Evolutionary conservation across 2,797 vertebrate species (phyloP), one percentile per base, ranked within the genome.

Genomic region (Sitta carolinensis): DNA sequence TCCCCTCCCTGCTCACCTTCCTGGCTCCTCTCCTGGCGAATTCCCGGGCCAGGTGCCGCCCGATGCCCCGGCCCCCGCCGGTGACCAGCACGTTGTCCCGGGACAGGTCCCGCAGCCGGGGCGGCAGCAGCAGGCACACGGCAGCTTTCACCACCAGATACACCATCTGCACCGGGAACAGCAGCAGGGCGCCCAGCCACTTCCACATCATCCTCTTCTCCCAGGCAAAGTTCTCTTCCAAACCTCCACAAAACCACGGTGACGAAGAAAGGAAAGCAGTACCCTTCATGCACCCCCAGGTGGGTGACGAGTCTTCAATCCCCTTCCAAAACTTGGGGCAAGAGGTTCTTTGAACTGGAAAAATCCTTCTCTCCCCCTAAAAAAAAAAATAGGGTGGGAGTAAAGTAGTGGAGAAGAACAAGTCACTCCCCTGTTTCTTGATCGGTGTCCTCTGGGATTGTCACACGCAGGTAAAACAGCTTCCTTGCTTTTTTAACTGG

Each of bases 41-140:
- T 97, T 99, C 99, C 90, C 96, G 97, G 50, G 99, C 99, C 96
- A 99, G 98, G 97, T 99, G 98, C 38, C 99, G 98, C 9, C 99
- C 99, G 97, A 99, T 99, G 97, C 99, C 99, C 84, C 99, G 97
- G 96, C 99, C 99, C 76, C 99, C 99, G 26, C 99, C 99, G 74
- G 99, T 99, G 97, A 99, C 97, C 96, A 99, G 98, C 55, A 99
- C 99, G 94, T 97, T 98, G 94, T 99, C 99, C 96, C 95, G 97
- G 93, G 96, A 89, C 97, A 99, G 97, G 95, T 98, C 98, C 90
- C 98, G 98, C 84, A 97, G 98, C 73, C 96, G 97, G 97, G 97
- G 97, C 32, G 99, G 99, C 90, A 99, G 74, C 96, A 99, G 84
- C 94, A 97, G 84, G 38, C 97, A 95, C 92, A 98, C 94, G 50